Evolutionary conservation across 1,140 invertebrate species (phyloP).

Genomic region (Helicoverpa zea): DNA sequence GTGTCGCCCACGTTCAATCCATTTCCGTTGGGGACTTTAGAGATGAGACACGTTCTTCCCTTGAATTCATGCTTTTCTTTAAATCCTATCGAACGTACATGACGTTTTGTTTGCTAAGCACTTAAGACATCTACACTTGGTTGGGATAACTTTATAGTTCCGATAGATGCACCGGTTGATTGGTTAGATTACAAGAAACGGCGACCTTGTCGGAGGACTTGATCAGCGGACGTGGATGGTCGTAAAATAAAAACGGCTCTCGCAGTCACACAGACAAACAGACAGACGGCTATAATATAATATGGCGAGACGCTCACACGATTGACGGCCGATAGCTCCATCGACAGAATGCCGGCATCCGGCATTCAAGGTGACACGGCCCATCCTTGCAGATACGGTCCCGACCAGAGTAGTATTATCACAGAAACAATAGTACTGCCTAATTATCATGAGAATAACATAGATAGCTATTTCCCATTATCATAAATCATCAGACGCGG

Average conservation of each 20-base stretch:
- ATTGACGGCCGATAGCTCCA: conserved; percentile 84
- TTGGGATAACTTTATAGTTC: conserved; percentile 52
- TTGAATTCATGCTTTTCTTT: conserved; percentile 51
- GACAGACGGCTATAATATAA: conserved; percentile 75
- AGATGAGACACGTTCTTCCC: conserved; percentile 64
- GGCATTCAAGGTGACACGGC: conserved; percentile 83
- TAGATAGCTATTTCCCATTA: conserved; percentile 41
- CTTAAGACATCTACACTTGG: conserved; percentile 14
- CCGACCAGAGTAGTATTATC: conserved; percentile 61
- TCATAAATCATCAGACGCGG: conserved; percentile 34
- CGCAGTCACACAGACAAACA: conserved; percentile 75
- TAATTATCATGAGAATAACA: conserved; percentile 39
- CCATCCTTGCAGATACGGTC: conserved; percentile 82
- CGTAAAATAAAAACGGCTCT: conserved; percentile 83
- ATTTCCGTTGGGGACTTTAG: conserved; percentile 70
- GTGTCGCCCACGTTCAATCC: conserved; percentile 75
- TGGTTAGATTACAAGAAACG: conserved; percentile 65
- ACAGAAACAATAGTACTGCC: conserved; percentile 51
- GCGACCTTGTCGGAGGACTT: conserved; percentile 79
- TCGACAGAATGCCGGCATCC: conserved; percentile 79
- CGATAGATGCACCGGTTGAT: conserved; percentile 62
- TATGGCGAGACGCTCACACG: conserved; percentile 80
- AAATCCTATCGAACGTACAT: conserved; percentile 19
- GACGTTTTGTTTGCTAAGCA: conserved; percentile 3
- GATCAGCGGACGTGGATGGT: conserved; percentile 77